These are phyloP conservation scores for Drosophila ercepeae DNA, from an alignment of 1,140 invertebrate genomes.

Conservation along the genomic window DNA sequence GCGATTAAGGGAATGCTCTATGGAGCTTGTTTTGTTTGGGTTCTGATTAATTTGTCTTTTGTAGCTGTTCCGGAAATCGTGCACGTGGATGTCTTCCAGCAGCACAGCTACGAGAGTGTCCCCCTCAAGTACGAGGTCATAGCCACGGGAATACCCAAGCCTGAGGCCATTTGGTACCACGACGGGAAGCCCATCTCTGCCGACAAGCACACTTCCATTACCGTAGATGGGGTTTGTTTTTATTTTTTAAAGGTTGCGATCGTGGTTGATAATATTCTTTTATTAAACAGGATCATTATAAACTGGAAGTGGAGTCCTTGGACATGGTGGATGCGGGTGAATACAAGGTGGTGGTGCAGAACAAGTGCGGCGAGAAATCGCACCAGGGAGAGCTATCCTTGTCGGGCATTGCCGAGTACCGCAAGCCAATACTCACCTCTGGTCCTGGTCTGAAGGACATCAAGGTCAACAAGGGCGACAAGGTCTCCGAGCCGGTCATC, in stretches of 20 bases:
- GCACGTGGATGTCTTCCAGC: conserved; percentile 89
- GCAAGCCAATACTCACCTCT: conserved; percentile 89
- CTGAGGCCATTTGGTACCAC: conserved; percentile 91
- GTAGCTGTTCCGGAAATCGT: conserved; percentile 90
- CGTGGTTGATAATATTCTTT: neutral
- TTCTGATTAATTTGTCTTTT: conserved; percentile 56
- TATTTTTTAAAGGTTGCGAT: neutral
- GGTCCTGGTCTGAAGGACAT: conserved; percentile 86
- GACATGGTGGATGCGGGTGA: conserved; percentile 90
- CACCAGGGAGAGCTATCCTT: conserved; percentile 89
- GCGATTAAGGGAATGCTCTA: neutral
- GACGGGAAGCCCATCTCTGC: conserved; percentile 88
- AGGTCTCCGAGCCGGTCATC: conserved; percentile 90
- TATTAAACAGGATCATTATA: conserved; percentile 86
- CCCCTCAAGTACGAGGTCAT: conserved; percentile 89
- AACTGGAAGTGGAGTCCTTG: conserved; percentile 88
- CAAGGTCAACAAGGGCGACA: conserved; percentile 86
- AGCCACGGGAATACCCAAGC: conserved; percentile 89
- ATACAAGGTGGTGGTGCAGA: conserved; percentile 90
- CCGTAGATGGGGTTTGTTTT: conserved; percentile 86
- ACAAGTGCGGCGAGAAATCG: conserved; percentile 90
- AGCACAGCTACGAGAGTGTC: conserved; percentile 90
- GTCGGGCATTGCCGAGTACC: conserved; percentile 89
- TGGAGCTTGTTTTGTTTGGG: neutral
- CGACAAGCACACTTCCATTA: conserved; percentile 87